Percentiles rank a stretch among this genome's conserved stretches.
Evolutionary conservation across 2,888 invertebrate genomes (phyloP).

Genomic region (Nephrocerus scutellatus): DNA sequence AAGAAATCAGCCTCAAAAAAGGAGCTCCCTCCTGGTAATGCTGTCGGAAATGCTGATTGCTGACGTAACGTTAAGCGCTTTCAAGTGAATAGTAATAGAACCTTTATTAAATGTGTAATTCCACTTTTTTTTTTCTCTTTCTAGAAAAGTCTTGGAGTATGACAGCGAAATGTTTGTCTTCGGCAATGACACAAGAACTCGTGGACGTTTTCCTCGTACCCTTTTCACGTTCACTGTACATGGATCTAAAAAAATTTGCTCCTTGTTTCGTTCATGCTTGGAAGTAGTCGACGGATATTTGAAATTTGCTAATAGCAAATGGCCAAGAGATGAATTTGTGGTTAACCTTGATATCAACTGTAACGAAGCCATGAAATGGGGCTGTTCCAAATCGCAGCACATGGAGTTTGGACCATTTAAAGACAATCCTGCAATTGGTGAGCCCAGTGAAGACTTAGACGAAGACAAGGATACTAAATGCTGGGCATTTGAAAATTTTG

Average conservation of each 20-base stretch:
- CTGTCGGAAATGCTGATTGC: conserved; percentile 30
- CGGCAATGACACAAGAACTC: conserved; percentile 27
- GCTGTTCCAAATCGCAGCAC: conserved; percentile 30
- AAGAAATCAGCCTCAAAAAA: conserved; percentile 20
- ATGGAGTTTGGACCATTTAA: conserved; percentile 30
- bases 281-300: conserved; percentile 19
- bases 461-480: too few species aligned
- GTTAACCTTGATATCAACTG: conserved; percentile 29
- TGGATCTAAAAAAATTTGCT: conserved; percentile 25
- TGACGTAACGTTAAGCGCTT: conserved; percentile 23
- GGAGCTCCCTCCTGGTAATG: conserved; percentile 30
- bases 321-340: conserved; percentile 28
- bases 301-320: conserved; percentile 19
- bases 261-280: conserved; percentile 27
- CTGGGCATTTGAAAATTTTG: too few species aligned
- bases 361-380: conserved; percentile 32
- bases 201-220: conserved; percentile 23
- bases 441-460: too few species aligned
- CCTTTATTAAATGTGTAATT: background rate
- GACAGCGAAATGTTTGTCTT: conserved; percentile 30
- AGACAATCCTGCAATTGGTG: too few species aligned
- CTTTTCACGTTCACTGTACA: conserved; percentile 30
- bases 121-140: conserved; percentile 1
- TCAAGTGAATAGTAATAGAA: conserved; percentile 27
- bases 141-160: conserved; percentile 29